Percentiles rank a stretch among this genome's conserved stretches.
phyloP scores from a whole-genome alignment of 2,113 vertebrate genomes.

The Oriolus oriolus region DNA sequence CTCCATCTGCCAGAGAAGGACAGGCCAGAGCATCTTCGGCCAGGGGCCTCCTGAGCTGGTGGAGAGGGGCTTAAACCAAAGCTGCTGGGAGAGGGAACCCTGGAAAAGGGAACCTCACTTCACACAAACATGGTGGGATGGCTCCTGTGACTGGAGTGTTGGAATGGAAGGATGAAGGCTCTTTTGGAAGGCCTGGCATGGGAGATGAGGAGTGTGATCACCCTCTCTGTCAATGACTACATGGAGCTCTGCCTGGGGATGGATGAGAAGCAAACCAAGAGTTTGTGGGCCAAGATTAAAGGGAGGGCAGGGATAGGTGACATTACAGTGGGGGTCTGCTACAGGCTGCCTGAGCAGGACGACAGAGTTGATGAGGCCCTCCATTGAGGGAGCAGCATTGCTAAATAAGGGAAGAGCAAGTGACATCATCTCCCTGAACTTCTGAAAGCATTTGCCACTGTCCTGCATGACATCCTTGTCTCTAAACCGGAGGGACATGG shows the following conservation, averaged over 20 bases:
- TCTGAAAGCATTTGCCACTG: neutral
- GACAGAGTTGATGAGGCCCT: neutral
- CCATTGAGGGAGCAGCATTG: neutral
- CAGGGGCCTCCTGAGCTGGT: neutral
- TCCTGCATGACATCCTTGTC: neutral
- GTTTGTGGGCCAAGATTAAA: neutral
- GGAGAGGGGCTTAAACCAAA: neutral
- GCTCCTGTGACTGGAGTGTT: neutral
- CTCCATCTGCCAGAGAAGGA: neutral
- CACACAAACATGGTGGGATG: neutral
- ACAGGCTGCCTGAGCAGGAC: neutral
- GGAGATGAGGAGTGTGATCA: neutral
- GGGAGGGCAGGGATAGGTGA: neutral
- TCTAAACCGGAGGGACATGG: neutral
- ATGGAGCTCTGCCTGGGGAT: neutral
- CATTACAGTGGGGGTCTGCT: neutral
- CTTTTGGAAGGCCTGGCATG: neutral
- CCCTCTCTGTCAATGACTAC: neutral
- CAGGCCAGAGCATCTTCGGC: rapidly evolving
- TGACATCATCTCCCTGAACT: neutral
- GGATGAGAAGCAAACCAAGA: neutral
- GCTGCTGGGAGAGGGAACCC: neutral
- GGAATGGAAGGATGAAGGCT: neutral
- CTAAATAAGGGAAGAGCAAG: neutral
- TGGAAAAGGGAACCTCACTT: neutral